Base-by-base conservation (phyloP, 2,113 vertebrate species). In the Oreocharis arfaki region DNA sequence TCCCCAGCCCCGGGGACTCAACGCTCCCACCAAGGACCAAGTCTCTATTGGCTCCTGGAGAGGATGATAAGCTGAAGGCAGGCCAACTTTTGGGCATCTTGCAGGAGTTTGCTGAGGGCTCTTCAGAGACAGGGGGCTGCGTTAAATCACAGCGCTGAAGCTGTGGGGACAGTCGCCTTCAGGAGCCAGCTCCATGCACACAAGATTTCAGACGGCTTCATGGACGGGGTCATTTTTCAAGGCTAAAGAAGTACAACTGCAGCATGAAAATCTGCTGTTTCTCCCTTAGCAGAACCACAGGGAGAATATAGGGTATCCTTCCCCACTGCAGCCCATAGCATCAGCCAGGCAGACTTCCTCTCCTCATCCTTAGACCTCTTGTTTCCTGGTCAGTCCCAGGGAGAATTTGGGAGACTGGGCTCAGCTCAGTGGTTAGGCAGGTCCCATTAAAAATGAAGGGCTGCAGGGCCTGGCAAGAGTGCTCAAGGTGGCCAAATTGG, bases 141-240 rank as follows among this genome's bases (percentile, higher is more conserved):
- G 22, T 78, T 84, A 78, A 88, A 67, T 20, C 26, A 41, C 30
- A 47, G n/a, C 13, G 46, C 53, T 42, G 3, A 4, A 65, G 28
- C 52, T 35, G 50, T 52, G 26, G 5, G 14, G 33, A 32, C 2
- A 3, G 28, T 71, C 0, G 0, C 14, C 11, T 60, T 49, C 18
- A 42, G 35, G 41, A 61, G 15, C 21, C 18, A 2, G 2, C 37
- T 74, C 20, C 33, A 32, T 1, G 2, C 23, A n/a, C 24, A 23
- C 47, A 44, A 47, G 42, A 5, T 56, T 89, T 89, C 60, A 63
- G 20, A n/a, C 39, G 52, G 64, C 44, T 35, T 88, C 50, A 47
- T 52, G 42, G 59, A 60, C 60, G 27, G 20, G 6, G 5, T 56
- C 4, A 32, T 75, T 52, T 85, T 64, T 35, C 55, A 52, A 57